Evolutionary conservation across 2,888 invertebrate genomes (phyloP), one percentile per base, ranked within the genome.

Genomic region (Diachrysia chrysitis): DNA sequence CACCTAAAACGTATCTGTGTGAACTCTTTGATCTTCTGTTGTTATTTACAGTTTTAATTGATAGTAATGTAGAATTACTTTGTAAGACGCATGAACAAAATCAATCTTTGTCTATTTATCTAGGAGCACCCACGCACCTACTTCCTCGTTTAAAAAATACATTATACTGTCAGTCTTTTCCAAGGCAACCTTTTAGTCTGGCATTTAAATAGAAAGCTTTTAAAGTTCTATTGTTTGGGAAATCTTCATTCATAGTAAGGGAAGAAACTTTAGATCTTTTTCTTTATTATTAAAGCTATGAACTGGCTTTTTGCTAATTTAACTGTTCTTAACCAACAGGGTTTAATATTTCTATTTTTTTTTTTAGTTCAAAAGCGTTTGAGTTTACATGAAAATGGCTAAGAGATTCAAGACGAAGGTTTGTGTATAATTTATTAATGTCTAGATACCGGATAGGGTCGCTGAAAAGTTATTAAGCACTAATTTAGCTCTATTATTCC

Each of bases 141-240:
- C 61, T 63, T 74, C 67, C 77, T 77, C 37, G 37, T 51, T 63
- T 19, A 25, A n/a, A 58, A 42, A 35, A 54, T 56, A 51, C 37
- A 66, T 60, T 55, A 48, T 17, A 19, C 42, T 63, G 71, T 76
- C 63, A 32, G 60, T 60, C 17, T 60, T 16, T 19, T 53, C 63
- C 54, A 65, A 60, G 12, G 66, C 9, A 58, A 63, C 76, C 57
- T 10, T 61, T 32, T 37, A 19, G 19, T 12, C 35, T 62, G 71
- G 60, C 60, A 60, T 59, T 58, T 66, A 55, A 25, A 63, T 76
- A 42, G 32, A 23, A 62, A 58, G 46, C 58, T 58, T 59, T 76
- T 29, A 73, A 58, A 42, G 29, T 63, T 59, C 53, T 35, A 62
- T 62, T 59, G 42, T 56, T 48, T 14, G 10, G 25, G 66, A 68